Conservation (phyloP, 53 echinoderm and acorn worm species). For the Echinarachnius parma region DNA sequence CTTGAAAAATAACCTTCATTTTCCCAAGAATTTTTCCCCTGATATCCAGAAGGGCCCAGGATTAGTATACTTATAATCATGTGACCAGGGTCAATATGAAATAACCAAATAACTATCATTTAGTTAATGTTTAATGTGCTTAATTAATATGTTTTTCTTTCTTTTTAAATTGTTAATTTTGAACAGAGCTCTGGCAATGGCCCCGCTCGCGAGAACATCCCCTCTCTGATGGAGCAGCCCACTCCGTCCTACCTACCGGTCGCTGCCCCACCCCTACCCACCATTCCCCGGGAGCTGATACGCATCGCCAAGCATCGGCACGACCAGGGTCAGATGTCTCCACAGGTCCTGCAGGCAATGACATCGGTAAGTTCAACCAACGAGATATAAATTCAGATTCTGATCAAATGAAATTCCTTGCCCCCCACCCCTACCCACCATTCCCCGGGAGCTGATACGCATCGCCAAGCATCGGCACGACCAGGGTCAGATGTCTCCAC, state of each 20-base stretch:
- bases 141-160: background rate
- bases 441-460: slow-evolving; percentile 84
- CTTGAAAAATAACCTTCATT: too few species aligned
- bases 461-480: slow-evolving; percentile 93
- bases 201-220: slow-evolving; percentile 57
- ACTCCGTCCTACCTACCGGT: slow-evolving; percentile 85
- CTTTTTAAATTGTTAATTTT: background rate
- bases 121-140: background rate
- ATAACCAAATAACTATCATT: background rate
- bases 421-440: slow-evolving; percentile 85
- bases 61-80: too few species aligned
- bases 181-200: slow-evolving; percentile 34
- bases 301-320: slow-evolving; percentile 91
- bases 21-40: too few species aligned
- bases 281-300: slow-evolving; percentile 80
- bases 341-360: slow-evolving; percentile 75
- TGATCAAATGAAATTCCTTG: too few species aligned
- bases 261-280: slow-evolving; percentile 83
- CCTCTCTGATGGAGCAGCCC: slow-evolving; percentile 95
- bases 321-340: slow-evolving; percentile 78
- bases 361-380: slow-evolving; percentile 68
- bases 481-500: slow-evolving; percentile 73
- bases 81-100: too few species aligned
- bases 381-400: too few species aligned
- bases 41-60: too few species aligned